Evolutionary conservation across 1,140 invertebrate species (phyloP), one percentile per base, ranked within the genome.

Genomic region (Anthonomus grandis): DNA sequence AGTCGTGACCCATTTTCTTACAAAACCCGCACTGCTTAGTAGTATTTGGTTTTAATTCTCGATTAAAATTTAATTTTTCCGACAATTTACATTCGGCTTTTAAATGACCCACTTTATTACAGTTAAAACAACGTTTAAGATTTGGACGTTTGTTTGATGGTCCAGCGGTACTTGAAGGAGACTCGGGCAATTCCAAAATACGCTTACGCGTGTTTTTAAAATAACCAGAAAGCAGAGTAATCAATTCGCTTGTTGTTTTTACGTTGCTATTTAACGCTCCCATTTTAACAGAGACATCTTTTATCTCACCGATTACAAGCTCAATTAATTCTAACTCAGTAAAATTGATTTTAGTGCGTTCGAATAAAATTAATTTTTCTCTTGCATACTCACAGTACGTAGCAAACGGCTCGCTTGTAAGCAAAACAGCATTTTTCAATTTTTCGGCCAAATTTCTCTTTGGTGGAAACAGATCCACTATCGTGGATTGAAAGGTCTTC

Each of bases 351-450:
- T 41, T n/a, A 5, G 38, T 41, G 15, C 38, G 8, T 15, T 8
- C 18, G n/a, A n/a, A n/a, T n/a, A n/a, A n/a, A n/a, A n/a, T n/a
- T n/a, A n/a, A n/a, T n/a, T n/a, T n/a, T n/a, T n/a, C n/a, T n/a
- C n/a, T n/a, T n/a, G n/a, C n/a, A n/a, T n/a, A n/a, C n/a, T n/a
- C n/a, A n/a, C n/a, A 41, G 18, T 41, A 41, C 18, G 38, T 9
- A 41, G n/a, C 38, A 41, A 41, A 41, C 8, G n/a, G n/a, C 9
- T 41, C 38, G 15, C 38, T 41, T 13, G n/a, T 41, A n/a, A 41
- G 18, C 18, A 41, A 41, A 13, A 41, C n/a, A 13, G 38, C 38
- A 31, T 18, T 41, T 8, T 41, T 41, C 18, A 41, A 41, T n/a
- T 41, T n/a, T 15, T 41, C 38, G 18, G n/a, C 38, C 38, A 41